phyloP scores from a whole-genome alignment of 2,888 invertebrate species.

The Seladonia tumulorum region DNA sequence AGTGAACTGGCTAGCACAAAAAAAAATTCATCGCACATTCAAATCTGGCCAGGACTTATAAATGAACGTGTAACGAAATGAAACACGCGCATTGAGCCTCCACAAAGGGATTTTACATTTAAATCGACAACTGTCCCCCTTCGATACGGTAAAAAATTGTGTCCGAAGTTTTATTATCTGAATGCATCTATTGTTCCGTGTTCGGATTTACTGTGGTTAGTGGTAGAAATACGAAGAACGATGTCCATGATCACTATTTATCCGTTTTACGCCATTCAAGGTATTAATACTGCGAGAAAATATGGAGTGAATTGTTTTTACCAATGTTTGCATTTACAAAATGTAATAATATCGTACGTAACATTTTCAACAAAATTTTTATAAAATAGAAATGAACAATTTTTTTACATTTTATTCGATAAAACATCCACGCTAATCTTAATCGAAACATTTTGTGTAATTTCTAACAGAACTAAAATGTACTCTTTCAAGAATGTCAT shows the following conservation, averaged over 20 bases:
- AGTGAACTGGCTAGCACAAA: neutral
- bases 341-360: too few relatives aligned
- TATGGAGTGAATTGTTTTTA: neutral
- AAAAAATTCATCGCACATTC: neutral
- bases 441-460: neutral
- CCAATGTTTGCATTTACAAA: too few relatives aligned
- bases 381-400: too few relatives aligned
- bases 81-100: conserved; percentile 7
- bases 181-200: neutral
- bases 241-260: neutral
- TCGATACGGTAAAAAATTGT: neutral
- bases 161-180: neutral
- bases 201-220: neutral
- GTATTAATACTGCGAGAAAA: neutral
- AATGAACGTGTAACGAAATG: conserved; percentile 1
- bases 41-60: neutral
- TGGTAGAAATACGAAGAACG: neutral
- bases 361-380: too few relatives aligned
- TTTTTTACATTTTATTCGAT: too few relatives aligned
- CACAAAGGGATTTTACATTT: conserved; percentile 2
- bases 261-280: neutral
- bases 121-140: neutral
- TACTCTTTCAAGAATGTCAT: neutral
- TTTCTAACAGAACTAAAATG: neutral
- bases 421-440: too few relatives aligned